These are phyloP conservation scores for Drosophila bunnanda DNA, from an alignment of 2,888 invertebrate species.

Conservation along the genomic window DNA sequence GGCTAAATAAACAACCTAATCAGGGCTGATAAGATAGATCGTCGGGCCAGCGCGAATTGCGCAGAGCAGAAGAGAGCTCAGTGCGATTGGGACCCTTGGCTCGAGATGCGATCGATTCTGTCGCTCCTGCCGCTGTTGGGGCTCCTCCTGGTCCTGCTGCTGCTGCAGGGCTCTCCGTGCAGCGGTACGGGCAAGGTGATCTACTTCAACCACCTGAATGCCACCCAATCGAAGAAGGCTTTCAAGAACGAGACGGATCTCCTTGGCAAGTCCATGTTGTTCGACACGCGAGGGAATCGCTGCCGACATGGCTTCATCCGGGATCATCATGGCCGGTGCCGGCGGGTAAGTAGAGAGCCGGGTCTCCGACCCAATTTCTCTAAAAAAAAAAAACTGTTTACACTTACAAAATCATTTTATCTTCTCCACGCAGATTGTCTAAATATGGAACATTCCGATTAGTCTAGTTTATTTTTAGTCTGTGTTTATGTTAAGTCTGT, in stretches of 20 bases:
- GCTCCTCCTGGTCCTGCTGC: conserved; percentile 22
- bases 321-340: conserved; percentile 75
- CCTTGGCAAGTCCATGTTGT: conserved; percentile 66
- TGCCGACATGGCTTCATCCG: conserved; percentile 57
- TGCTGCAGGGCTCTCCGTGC: conserved; percentile 9
- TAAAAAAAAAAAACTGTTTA: too few relatives aligned
- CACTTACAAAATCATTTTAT: background rate
- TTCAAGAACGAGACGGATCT: conserved; percentile 8
- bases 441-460: conserved; percentile 14
- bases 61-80: conserved; percentile 13
- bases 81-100: conserved; percentile 11
- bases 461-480: conserved; percentile 22
- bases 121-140: conserved; percentile 9
- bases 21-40: conserved; percentile 32
- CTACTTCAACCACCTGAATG: conserved; percentile 48
- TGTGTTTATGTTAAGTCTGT: conserved; percentile 19
- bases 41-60: conserved; percentile 1
- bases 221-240: conserved; percentile 31
- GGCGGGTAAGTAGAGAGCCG: conserved; percentile 70
- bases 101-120: conserved; percentile 43
- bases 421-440: conserved; percentile 49
- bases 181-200: conserved; percentile 54
- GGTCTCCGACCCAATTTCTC: too few relatives aligned
- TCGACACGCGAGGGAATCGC: conserved; percentile 41
- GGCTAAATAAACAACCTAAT: conserved; percentile 27